Evolutionary conservation across 2,888 invertebrate species (phyloP), one percentile per base, ranked within the genome.

Genomic region (Pycnomerus fuliginosus): DNA sequence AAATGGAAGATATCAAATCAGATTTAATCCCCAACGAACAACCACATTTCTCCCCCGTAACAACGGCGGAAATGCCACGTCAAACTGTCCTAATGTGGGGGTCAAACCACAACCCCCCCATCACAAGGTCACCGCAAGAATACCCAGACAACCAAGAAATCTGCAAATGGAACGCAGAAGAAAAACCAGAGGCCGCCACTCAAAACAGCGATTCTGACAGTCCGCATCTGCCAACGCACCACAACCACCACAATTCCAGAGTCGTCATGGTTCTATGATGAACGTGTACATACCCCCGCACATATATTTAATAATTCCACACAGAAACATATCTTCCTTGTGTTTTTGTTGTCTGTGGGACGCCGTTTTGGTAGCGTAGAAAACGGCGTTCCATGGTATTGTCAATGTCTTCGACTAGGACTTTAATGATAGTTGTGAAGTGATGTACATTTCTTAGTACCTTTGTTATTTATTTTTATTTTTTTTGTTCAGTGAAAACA

Each of bases 21-120:
- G 79, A 79, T 44, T 68, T 5, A 16, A 20, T 16, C 13, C 58
- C 64, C 7, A 53, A 43, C 15, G 61, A 65, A 1, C 60, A 68
- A 1, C 69, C 68, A 46, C 71, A 72, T 56, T 71, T 68, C 52
- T 70, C 71, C 3, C 72, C 72, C 0, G 68, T 68, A 3, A 62
- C 63, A 33, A 48, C 55, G 4, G 50, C 54, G 0, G 74, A 80
- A 38, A 83, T 82, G 53, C 85, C 87, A 0, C 76, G 94, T 28
- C 93, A 94, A 72, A 94, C 93, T 7, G 94, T 93, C 37, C 79
- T 94, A 27, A 93, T 94, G 93, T 94, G 93, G 93, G 93, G 92
- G 13, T 70, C 70, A 3, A 70, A 70, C 47, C 55, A 61, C 14
- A 57, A 54, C 27, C 58, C 56, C 23, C 46, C 62, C 7, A 57